Percentiles rank a stretch among this genome's conserved stretches.
phyloP scores from a whole-genome alignment of 2,888 invertebrate species.

The Microctonus brassicae region DNA sequence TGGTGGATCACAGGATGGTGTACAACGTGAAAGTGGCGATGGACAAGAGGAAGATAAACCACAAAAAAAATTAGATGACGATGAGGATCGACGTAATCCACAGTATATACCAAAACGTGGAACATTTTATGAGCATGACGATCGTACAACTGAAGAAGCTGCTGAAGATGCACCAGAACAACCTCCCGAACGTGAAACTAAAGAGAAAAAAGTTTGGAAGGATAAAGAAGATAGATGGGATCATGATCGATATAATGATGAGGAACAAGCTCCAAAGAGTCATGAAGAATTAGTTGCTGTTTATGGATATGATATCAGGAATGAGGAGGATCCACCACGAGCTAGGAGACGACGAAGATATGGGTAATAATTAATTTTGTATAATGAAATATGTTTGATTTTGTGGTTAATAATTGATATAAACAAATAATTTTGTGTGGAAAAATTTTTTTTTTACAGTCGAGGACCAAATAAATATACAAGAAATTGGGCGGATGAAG shows the following conservation, averaged over 20 bases:
- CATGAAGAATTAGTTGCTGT: conserved; percentile 85
- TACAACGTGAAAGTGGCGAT: conserved; percentile 64
- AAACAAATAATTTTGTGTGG: conserved; percentile 10
- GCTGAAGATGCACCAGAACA: conserved; percentile 56
- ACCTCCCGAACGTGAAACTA: conserved; percentile 61
- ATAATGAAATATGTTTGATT: neutral
- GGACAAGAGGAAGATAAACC: conserved; percentile 72
- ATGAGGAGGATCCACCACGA: conserved; percentile 91
- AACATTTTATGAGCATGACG: conserved; percentile 97
- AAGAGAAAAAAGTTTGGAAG: conserved; percentile 73
- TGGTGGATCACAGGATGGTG: conserved; percentile 65
- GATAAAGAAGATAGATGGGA: conserved; percentile 81
- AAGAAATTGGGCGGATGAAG: conserved; percentile 93
- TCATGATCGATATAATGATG: conserved; percentile 88
- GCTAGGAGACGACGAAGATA: conserved; percentile 88
- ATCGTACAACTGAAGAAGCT: conserved; percentile 81
- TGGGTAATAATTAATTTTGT: conserved; percentile 73
- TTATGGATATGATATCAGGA: conserved; percentile 95
- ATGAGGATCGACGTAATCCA: conserved; percentile 95
- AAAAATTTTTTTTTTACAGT: conserved; percentile 66
- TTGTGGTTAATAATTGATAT: neutral
- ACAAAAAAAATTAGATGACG: conserved; percentile 87
- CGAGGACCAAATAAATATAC: conserved; percentile 94
- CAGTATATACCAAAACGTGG: conserved; percentile 97
- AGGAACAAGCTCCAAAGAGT: conserved; percentile 88